Evolutionary conservation across 1,140 invertebrate genomes (phyloP), one percentile per base, ranked within the genome.

Genomic region (Choristoneura fumiferana): DNA sequence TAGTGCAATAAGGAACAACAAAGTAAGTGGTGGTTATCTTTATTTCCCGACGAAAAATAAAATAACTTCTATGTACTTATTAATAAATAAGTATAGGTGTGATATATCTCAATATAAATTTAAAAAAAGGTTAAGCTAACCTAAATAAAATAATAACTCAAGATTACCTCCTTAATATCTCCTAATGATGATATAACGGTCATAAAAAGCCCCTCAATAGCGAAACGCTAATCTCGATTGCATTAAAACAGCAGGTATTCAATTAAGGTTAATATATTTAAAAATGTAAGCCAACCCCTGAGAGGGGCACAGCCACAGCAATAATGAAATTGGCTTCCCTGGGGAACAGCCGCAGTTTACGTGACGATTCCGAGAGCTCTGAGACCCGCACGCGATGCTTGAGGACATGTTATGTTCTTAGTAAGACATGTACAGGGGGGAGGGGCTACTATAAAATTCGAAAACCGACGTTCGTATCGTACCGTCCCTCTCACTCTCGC

Each of bases 291-390:
- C 64, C 37, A 54, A 71, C 71, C 76, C 73, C 71, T 67, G 49
- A 62, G 55, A 60, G 58, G 62, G 58, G 66, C 58, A 38, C 61
- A 67, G 76, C 78, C 75, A 65, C 78, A 80, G 74, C 71, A n/a
- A 82, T 81, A 84, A 87, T 87, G 81, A 87, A 87, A 84, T 87
- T 83, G 73, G 71, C 70, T 72, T 83, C 81, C 82, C 81, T 43
- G 10, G 81, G 67, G 84, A 69, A 72, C 62, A 56, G 40, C 75
- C 67, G 65, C 54, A 29, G 35, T 39, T 57, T 38, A 36, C 33
- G 54, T 38, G 14, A 52, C 45, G 14, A n/a, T n/a, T n/a, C n/a
- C 15, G 40, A 43, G 15, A 18, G 15, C 15, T 43, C 15, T 43
- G 10, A n/a, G 40, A 43, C 40, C 17, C 40, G 17, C 40, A 43